A percentile compares a stretch with the other conserved stretches of the same genome.
Evolutionary conservation across 1,140 invertebrate genomes (phyloP).

Genomic region (Ctenoplectra terminalis): DNA sequence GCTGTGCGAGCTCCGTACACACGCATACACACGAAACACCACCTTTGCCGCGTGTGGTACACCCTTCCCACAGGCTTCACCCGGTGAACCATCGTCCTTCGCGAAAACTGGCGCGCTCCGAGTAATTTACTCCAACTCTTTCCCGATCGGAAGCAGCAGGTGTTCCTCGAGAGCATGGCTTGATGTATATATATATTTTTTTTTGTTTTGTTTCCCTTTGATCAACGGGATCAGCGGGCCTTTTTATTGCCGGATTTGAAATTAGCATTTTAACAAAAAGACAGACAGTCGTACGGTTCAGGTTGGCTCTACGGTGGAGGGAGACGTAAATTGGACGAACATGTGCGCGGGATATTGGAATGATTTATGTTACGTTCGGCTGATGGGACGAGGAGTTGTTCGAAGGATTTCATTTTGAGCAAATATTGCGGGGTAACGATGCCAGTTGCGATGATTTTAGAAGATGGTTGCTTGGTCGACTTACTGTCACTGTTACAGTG

Average conservation of each 20-base stretch:
- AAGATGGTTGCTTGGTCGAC: too few relatives aligned
- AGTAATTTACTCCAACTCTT: slow-evolving; percentile 50
- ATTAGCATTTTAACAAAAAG: slow-evolving; percentile 30
- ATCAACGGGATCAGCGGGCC: slow-evolving; percentile 20
- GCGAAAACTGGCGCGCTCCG: slow-evolving; percentile 37
- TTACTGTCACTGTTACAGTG: too few relatives aligned
- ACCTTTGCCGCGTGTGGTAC: background rate
- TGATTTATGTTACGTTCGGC: slow-evolving; percentile 4
- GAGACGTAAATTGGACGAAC: background rate
- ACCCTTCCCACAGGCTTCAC: slow-evolving; percentile 13
- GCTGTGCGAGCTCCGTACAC: slow-evolving; percentile 31
- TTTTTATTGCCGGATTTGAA: slow-evolving; percentile 32
- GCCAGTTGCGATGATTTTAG: background rate
- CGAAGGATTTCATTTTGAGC: background rate
- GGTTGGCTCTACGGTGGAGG: background rate
- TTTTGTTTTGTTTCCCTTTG: background rate
- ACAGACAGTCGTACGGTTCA: background rate
- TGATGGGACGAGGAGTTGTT: background rate
- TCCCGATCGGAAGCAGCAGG: slow-evolving; percentile 50
- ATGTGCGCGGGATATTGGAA: background rate
- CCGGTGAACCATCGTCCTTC: slow-evolving; percentile 29
- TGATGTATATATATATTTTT: slow-evolving; percentile 9
- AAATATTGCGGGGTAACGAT: background rate
- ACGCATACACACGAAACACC: background rate
- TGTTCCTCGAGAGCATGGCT: slow-evolving; percentile 1